Evolutionary conservation across 2,888 invertebrate species (phyloP).

Genomic region (Apamea sordens): DNA sequence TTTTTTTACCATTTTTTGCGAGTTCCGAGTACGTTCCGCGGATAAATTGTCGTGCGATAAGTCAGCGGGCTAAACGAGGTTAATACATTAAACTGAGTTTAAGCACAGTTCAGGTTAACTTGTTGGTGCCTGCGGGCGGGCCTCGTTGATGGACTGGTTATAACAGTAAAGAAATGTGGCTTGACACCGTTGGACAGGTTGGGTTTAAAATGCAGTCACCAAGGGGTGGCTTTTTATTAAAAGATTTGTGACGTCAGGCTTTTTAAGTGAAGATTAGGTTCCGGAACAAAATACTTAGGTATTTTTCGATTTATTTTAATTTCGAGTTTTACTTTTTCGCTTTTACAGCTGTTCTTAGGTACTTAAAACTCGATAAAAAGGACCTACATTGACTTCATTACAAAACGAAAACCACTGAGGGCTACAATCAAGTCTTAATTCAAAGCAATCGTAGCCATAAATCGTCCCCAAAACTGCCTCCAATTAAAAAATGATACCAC

Average conservation of each 20-base stretch:
- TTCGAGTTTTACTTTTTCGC: neutral
- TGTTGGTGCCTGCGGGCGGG: slow-evolving; percentile 73
- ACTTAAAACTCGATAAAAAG: neutral
- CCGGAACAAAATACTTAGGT: neutral
- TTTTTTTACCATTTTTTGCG: slow-evolving; percentile 82
- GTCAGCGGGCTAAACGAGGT: slow-evolving; percentile 84
- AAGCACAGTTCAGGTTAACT: slow-evolving; percentile 78
- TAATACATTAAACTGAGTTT: slow-evolving; percentile 87
- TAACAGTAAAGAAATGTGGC: slow-evolving; percentile 70
- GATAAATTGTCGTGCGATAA: slow-evolving; percentile 87
- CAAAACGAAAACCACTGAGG: neutral
- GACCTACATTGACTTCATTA: neutral
- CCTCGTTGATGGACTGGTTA: slow-evolving; percentile 70
- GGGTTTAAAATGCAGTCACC: slow-evolving; percentile 52
- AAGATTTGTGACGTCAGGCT: slow-evolving; percentile 18
- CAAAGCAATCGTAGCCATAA: slow-evolving; percentile 32
- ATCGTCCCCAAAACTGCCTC: slow-evolving; percentile 33
- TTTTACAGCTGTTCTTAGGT: neutral
- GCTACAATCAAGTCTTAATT: neutral
- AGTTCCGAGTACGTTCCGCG: slow-evolving; percentile 73
- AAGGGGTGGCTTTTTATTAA: slow-evolving; percentile 17
- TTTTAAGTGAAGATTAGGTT: neutral
- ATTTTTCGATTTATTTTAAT: neutral
- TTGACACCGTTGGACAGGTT: slow-evolving; percentile 60
- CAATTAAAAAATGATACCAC: slow-evolving; percentile 55